Conservation (phyloP, 2,113 vertebrate species). For the Halichoeres trimaculatus region DNA sequence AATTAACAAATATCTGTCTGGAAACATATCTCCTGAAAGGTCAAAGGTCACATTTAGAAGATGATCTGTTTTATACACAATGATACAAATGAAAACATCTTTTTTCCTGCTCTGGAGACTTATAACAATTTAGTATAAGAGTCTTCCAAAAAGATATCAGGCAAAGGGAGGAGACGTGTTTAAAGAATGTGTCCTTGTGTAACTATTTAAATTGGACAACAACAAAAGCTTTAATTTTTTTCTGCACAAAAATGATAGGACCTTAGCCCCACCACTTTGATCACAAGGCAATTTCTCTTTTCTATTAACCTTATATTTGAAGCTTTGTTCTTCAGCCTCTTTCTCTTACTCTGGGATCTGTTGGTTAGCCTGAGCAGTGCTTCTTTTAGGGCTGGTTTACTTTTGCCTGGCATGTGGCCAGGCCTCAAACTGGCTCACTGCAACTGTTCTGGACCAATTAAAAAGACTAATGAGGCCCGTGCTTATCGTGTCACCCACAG, state of each 20-base stretch:
- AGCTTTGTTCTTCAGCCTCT: conserved; percentile 2
- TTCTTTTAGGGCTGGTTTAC: conserved; percentile 72
- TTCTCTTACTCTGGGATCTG: conserved; percentile 49
- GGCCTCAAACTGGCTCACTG: conserved; percentile 42
- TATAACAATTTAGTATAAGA: background rate
- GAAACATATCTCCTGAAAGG: background rate
- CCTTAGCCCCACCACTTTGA: background rate
- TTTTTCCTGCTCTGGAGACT: conserved; percentile 9
- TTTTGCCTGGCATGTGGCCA: conserved; percentile 69
- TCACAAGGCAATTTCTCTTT: background rate
- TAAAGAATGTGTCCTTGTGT: conserved; percentile 16
- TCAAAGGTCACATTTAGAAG: background rate
- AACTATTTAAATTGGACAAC: background rate
- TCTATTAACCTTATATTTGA: conserved; percentile 28
- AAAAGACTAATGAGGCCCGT: conserved; percentile 78
- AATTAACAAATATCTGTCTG: background rate
- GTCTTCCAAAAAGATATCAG: conserved; percentile 34
- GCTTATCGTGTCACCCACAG: conserved; percentile 68
- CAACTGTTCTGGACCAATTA: conserved; percentile 77
- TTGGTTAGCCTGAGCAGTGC: conserved; percentile 69
- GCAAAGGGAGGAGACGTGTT: conserved; percentile 32
- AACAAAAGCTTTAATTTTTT: background rate
- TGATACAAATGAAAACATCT: background rate
- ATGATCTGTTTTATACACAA: background rate
- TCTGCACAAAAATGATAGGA: too few species aligned